Evolutionary conservation across 64 coral and sea anemone species (phyloP), one percentile per base, ranked within the genome.

Genomic region (Montipora capricornis): DNA sequence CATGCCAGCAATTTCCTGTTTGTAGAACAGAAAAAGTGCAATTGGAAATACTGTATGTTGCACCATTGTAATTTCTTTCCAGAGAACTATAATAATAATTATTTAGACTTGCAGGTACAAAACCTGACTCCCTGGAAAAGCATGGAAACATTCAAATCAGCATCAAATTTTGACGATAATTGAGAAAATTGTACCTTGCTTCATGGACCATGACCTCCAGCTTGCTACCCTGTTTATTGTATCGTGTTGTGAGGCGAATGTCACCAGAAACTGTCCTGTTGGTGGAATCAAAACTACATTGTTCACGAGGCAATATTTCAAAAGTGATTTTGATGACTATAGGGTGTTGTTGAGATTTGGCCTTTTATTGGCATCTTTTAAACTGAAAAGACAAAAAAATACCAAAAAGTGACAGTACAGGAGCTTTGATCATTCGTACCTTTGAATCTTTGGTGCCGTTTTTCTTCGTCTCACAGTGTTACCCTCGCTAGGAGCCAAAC

Each of bases 381-480:
- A 37, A 37, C 2, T 37, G 37, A 37, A 37, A 37, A 37, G 37
- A 37, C 11, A 11, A 57, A 57, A 57, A 57, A 6, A 57, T 11
- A 6, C 14, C 9, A 64, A 12, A 64, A 64, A 64, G 8, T 13
- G 13, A 64, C 53, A 57, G 11, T 6, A 57, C 4, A 29, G 22
- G 71, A 5, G 8, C 29, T 14, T 44, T 46, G 47, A 84, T 48
- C 13, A 88, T 77, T n/a, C 78, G 20, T 89, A 94, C 96, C 89
- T 95, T 78, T 94, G 85, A 55, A 93, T 53, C 46, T 90, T 90
- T 0, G 76, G 70, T 13, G 79, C 89, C 29, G 89, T 76, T 68
- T 98, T 98, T 82, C 96, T 98, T 74, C 86, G 92, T 78, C 93
- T 90, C n/a, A 98, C 96, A 47, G 96, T 75, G 53, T 46, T 98